Conservation (phyloP, 2,113 vertebrate genomes). For the Ammodytes dubius region DNA sequence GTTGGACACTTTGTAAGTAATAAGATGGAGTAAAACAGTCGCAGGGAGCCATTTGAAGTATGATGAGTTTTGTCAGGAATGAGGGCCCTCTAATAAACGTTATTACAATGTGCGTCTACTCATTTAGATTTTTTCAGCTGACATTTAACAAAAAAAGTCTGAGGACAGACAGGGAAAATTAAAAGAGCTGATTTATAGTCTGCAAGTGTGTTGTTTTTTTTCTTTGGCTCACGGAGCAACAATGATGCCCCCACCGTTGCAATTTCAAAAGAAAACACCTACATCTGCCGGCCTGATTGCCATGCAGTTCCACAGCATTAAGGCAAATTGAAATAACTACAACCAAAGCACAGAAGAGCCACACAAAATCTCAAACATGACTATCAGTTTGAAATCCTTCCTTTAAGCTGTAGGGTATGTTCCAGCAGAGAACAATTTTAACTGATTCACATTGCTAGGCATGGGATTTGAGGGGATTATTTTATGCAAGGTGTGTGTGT, state of each 20-base stretch:
- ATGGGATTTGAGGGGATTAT: conserved; percentile 17
- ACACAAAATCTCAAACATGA: conserved; percentile 3
- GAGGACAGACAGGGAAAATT: not conserved
- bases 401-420: not conserved
- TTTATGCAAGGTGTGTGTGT: not conserved
- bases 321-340: conserved; percentile 5
- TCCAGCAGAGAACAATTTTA: conserved; percentile 30
- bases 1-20: not conserved
- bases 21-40: not conserved
- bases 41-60: conserved; percentile 9
- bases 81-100: not conserved
- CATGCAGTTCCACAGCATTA: not conserved
- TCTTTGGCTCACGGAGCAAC: conserved; percentile 7
- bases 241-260: not conserved
- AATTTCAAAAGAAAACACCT: conserved; percentile 27
- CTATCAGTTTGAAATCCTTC: not conserved
- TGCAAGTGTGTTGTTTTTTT: not conserved
- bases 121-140: not conserved
- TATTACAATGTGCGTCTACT: not conserved
- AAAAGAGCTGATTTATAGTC: not conserved
- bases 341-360: not conserved
- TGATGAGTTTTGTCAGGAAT: conserved; percentile 3
- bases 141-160: not conserved
- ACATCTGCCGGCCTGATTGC: not conserved
- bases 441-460: conserved; percentile 4